phyloP scores from a whole-genome alignment of 1,140 invertebrate species.

The Wasmannia auropunctata region DNA sequence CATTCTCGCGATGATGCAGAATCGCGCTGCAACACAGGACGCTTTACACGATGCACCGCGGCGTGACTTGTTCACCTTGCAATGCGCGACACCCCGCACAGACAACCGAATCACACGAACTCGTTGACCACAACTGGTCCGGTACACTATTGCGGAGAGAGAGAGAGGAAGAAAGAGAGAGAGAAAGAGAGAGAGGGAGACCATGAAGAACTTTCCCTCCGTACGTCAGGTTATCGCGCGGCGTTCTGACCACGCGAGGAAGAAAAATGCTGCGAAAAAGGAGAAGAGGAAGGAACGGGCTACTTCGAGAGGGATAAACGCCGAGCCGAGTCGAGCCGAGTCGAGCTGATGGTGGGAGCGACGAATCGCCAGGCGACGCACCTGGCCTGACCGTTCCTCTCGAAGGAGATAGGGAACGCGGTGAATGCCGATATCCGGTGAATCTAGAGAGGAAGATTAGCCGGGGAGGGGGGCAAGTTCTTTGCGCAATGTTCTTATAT shows the following conservation, averaged over 20 bases:
- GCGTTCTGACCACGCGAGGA: slow-evolving; percentile 28
- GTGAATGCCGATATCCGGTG: slow-evolving; percentile 37
- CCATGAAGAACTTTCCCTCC: slow-evolving; percentile 58
- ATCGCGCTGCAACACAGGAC: slow-evolving; percentile 19
- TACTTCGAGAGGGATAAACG: slow-evolving; percentile 36
- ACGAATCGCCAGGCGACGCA: slow-evolving; percentile 9
- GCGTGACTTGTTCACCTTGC: slow-evolving; percentile 80
- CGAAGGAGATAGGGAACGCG: slow-evolving; percentile 12
- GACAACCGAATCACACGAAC: slow-evolving; percentile 67
- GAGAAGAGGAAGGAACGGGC: slow-evolving; percentile 25
- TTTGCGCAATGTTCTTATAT: neutral
- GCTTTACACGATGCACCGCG: slow-evolving; percentile 29
- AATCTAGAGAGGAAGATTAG: neutral
- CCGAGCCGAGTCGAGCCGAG: neutral
- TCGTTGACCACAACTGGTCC: slow-evolving; percentile 69
- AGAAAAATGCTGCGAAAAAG: slow-evolving; percentile 49
- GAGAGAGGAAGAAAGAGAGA: neutral
- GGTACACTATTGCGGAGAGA: slow-evolving; percentile 34
- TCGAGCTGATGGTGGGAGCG: slow-evolving; percentile 36
- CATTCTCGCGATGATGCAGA: slow-evolving; percentile 9
- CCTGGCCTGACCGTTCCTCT: neutral
- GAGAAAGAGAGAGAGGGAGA: neutral
- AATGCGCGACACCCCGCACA: slow-evolving; percentile 71
- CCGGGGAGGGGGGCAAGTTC: neutral
- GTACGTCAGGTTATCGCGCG: slow-evolving; percentile 42